phyloP scores from a whole-genome alignment of 2,888 invertebrate genomes.

The Caenorhabditis sinica region DNA sequence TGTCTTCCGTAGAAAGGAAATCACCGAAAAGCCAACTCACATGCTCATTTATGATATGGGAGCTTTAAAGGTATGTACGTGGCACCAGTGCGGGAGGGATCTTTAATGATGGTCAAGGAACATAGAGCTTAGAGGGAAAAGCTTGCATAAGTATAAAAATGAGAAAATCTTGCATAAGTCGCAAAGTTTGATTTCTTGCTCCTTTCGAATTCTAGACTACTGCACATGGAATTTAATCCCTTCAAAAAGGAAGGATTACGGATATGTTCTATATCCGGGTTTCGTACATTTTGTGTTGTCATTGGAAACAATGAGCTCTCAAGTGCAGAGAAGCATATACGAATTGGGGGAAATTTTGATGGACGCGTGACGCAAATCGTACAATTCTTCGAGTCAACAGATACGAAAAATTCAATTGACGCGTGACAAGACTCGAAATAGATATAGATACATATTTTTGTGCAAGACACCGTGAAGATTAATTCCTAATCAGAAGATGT shows the following conservation, averaged over 20 bases:
- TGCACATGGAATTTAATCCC: not conserved
- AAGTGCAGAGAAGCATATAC: not conserved
- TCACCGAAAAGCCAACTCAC: constrained; percentile 71
- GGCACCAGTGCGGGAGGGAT: not conserved
- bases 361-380: not conserved
- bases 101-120: not conserved
- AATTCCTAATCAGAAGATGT: not conserved
- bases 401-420: not conserved
- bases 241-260: not conserved
- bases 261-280: constrained; percentile 25
- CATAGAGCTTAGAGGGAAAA: too few species aligned
- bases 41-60: constrained; percentile 99
- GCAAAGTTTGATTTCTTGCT: not conserved
- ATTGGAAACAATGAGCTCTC: not conserved
- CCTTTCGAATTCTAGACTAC: not conserved
- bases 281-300: not conserved
- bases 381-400: not conserved
- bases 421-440: not conserved
- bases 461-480: not conserved
- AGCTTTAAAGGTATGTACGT: constrained; percentile 87
- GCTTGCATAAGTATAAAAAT: too few species aligned
- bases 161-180: too few species aligned
- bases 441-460: not conserved
- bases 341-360: constrained; percentile 1
- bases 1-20: constrained; percentile 92